Evolutionary conservation across 53 echinoderm and acorn worm species (phyloP).

Genomic region (Glandiceps talaboti): DNA sequence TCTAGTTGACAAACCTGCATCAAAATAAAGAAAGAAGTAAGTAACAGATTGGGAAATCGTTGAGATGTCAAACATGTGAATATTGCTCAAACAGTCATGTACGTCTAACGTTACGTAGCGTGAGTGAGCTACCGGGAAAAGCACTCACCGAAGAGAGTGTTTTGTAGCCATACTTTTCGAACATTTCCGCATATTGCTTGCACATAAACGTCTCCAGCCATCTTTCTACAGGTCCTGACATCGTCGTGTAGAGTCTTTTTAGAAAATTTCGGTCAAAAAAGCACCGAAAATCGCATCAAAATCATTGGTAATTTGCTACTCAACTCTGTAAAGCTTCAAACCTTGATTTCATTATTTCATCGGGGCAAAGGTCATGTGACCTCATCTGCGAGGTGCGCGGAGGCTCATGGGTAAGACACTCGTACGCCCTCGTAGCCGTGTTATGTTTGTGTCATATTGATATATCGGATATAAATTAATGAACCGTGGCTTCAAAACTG

Average conservation of each 20-base stretch:
- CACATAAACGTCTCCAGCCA: slow-evolving; percentile 1
- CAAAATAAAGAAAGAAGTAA: background rate
- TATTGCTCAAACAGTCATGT: too few relatives aligned
- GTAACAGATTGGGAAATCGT: background rate
- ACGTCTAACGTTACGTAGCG: too few relatives aligned
- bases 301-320: background rate
- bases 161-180: background rate
- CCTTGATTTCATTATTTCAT: background rate
- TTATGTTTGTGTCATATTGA: too few relatives aligned
- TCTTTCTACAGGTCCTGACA: background rate
- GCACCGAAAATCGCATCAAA: background rate
- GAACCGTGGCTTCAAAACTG: too few relatives aligned
- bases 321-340: background rate
- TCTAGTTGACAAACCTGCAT: background rate
- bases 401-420: background rate
- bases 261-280: background rate
- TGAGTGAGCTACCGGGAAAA: background rate
- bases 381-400: background rate
- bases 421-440: background rate
- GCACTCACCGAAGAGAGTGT: background rate
- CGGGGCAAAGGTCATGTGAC: background rate
- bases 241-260: background rate
- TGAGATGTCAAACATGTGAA: background rate
- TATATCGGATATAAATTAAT: too few relatives aligned
- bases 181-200: background rate